These are phyloP conservation scores for Daphoenositta chrysoptera DNA, from an alignment of 2,113 vertebrate species.

Conservation along the genomic window DNA sequence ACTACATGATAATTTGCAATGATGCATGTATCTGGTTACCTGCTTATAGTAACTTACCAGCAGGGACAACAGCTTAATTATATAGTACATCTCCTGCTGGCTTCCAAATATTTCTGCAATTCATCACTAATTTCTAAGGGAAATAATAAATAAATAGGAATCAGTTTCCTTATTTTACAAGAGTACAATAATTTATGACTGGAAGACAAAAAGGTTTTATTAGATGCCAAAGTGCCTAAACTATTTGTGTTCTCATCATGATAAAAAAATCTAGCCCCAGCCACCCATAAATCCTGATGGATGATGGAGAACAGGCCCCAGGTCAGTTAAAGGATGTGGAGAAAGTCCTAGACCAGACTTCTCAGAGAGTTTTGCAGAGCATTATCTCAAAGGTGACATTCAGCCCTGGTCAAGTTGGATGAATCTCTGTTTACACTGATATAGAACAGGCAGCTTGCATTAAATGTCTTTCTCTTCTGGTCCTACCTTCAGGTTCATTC, in stretches of 20 bases:
- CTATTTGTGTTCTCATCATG: not conserved
- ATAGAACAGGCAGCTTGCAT: not conserved
- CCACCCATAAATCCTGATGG: not conserved
- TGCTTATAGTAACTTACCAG: constrained; percentile 35
- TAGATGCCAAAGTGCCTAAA: not conserved
- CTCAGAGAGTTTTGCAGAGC: not conserved
- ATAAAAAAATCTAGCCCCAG: not conserved
- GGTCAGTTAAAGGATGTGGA: not conserved
- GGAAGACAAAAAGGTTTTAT: not conserved
- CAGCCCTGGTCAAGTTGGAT: not conserved
- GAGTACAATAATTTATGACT: not conserved
- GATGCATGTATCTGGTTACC: constrained; percentile 15
- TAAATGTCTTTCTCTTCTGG: not conserved
- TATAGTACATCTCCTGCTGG: not conserved
- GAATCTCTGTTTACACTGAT: not conserved
- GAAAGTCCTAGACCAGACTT: not conserved
- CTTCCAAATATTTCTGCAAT: not conserved
- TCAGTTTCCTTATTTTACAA: not conserved
- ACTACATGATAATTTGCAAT: not conserved
- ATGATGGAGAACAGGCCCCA: not conserved
- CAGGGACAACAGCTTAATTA: constrained; percentile 47
- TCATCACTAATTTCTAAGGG: not conserved
- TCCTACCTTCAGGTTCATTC: not conserved
- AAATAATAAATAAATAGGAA: not conserved
- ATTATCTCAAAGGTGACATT: not conserved